Evolutionary conservation across 2,797 vertebrate genomes (phyloP).

Genomic region (Scleropages formosus): DNA sequence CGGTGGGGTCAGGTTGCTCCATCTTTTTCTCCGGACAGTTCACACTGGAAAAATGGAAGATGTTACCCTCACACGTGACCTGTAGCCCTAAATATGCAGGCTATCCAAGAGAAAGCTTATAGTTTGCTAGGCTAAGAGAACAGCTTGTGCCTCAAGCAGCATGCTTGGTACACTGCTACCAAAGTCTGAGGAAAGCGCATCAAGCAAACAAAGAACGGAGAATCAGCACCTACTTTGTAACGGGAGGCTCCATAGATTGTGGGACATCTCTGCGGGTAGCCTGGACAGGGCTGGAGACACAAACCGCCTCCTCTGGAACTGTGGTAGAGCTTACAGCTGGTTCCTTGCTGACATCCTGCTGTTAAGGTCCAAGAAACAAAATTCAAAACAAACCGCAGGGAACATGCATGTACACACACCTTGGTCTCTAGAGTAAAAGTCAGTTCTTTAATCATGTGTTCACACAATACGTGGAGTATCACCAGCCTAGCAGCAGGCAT

Average conservation of each 20-base stretch:
- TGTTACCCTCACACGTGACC: not conserved
- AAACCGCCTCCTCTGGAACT: conserved; percentile 56
- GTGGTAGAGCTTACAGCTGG: conserved; percentile 44
- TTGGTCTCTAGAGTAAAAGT: not conserved
- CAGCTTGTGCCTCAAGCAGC: not conserved
- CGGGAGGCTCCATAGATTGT: conserved; percentile 56
- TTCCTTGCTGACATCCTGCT: conserved; percentile 69
- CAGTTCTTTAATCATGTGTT: not conserved
- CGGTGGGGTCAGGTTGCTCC: conserved; percentile 37
- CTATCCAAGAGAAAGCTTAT: too few species aligned
- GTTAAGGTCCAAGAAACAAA: not conserved
- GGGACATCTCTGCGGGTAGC: conserved; percentile 53
- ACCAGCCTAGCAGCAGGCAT: too few species aligned
- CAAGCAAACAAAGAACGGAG: not conserved
- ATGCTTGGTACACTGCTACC: not conserved
- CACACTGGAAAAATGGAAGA: conserved; percentile 40
- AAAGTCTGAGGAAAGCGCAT: not conserved
- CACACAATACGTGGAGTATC: not conserved
- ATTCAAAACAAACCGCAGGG: too few species aligned
- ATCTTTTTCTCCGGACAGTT: conserved; percentile 39
- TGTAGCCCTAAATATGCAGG: not conserved
- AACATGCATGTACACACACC: not conserved
- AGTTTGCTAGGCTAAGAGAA: too few species aligned
- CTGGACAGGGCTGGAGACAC: conserved; percentile 49
- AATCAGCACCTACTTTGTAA: conserved; percentile 53